Percentiles rank a stretch among this genome's conserved stretches.
phyloP scores from a whole-genome alignment of 2,113 vertebrate genomes.

The Dasyprocta punctata region DNA sequence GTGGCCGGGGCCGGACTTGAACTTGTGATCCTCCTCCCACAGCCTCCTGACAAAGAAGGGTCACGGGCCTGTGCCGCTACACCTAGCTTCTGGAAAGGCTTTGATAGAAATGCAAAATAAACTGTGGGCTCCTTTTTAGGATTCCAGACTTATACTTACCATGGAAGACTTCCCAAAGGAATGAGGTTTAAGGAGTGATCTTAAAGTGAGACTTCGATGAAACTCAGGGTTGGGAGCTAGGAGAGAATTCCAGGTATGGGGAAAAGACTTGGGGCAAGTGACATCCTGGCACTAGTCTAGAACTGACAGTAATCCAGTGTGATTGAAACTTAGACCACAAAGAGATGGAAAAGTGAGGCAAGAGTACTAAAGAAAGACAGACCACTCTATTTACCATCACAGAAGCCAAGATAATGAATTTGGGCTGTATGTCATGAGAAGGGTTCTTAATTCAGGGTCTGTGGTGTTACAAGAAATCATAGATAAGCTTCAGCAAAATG shows the following conservation, averaged over 20 bases:
- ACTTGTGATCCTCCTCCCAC: neutral
- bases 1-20: neutral
- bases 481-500: neutral
- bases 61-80: neutral
- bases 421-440: neutral
- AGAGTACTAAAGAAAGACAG: neutral
- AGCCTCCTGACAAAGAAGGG: neutral
- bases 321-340: neutral
- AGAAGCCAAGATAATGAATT: neutral
- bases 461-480: neutral
- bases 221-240: neutral
- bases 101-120: conserved; percentile 10
- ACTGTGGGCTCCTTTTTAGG: neutral
- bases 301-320: neutral
- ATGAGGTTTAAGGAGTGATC: neutral
- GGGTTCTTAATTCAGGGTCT: neutral
- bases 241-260: neutral
- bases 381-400: neutral
- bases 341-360: neutral
- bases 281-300: neutral
- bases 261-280: neutral
- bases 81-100: neutral
- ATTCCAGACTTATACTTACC: neutral
- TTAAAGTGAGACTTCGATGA: neutral
- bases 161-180: neutral